Percentiles rank a stretch among this genome's conserved stretches.
Evolutionary conservation across 2,113 vertebrate genomes (phyloP).

Genomic region (Melanerpes formicivorus): DNA sequence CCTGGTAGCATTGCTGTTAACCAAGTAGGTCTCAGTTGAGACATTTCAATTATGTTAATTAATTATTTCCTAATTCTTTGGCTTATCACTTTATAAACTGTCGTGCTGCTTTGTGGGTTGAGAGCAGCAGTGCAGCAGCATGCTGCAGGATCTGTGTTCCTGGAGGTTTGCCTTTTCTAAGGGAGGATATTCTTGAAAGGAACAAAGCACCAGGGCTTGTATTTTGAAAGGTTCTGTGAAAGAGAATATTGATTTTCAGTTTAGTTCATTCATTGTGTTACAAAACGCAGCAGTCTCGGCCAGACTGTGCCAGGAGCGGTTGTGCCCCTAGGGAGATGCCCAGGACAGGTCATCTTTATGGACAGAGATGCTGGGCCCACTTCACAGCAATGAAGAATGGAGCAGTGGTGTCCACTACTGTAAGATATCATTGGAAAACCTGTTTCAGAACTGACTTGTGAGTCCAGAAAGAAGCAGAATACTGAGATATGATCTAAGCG

Average conservation of each 20-base stretch:
- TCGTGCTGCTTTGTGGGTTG: background rate
- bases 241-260: constrained; percentile 32
- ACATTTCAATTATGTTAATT: constrained; percentile 48
- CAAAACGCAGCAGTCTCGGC: constrained; percentile 4
- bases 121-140: background rate
- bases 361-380: background rate
- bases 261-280: constrained; percentile 4
- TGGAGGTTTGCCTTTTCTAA: background rate
- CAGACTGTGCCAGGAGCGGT: background rate
- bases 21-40: background rate
- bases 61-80: constrained; percentile 25
- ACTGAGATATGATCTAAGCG: background rate
- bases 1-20: constrained; percentile 26
- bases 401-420: background rate
- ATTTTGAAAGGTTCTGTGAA: constrained; percentile 20
- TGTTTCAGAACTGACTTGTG: background rate
- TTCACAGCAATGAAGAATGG: background rate
- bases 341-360: background rate
- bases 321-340: background rate
- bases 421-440: background rate
- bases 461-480: background rate
- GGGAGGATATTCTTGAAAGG: background rate
- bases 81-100: background rate
- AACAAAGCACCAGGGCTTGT: background rate
- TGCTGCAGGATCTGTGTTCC: background rate